A percentile compares a stretch with the other conserved stretches of the same genome.
Conservation (phyloP, 2,888 invertebrate genomes). For the Clepsis dumicolana region DNA sequence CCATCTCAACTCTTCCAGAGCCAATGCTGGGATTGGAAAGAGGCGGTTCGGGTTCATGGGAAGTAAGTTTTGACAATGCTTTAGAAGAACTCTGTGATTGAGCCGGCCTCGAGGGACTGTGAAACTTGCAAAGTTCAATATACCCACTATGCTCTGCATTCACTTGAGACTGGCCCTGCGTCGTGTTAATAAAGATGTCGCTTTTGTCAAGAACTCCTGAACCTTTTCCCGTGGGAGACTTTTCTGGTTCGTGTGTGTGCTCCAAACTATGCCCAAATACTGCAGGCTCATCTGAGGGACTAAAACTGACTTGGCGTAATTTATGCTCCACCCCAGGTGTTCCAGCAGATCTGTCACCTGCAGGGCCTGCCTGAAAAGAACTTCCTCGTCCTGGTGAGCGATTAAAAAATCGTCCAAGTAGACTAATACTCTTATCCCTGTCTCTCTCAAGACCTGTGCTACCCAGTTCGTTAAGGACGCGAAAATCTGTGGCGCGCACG, state of each 20-base stretch:
- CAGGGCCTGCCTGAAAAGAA: too few relatives aligned
- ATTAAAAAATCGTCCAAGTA: not conserved
- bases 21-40: not conserved
- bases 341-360: too few relatives aligned
- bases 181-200: not conserved
- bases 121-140: not conserved
- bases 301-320: not conserved
- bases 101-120: not conserved
- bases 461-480: not conserved
- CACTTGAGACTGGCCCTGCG: not conserved
- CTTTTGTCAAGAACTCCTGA: too few relatives aligned
- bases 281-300: not conserved
- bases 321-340: not conserved
- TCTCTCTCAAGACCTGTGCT: not conserved
- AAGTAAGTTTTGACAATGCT: not conserved
- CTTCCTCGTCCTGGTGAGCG: not conserved
- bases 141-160: not conserved
- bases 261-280: not conserved
- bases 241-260: not conserved
- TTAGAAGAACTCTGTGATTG: not conserved
- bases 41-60: not conserved
- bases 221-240: not conserved
- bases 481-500: not conserved
- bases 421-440: not conserved
- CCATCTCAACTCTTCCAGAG: not conserved